A percentile compares a stretch with the other conserved stretches of the same genome.
Conservation (phyloP, 1,140 invertebrate genomes). For the Rhagoletis pomonella region DNA sequence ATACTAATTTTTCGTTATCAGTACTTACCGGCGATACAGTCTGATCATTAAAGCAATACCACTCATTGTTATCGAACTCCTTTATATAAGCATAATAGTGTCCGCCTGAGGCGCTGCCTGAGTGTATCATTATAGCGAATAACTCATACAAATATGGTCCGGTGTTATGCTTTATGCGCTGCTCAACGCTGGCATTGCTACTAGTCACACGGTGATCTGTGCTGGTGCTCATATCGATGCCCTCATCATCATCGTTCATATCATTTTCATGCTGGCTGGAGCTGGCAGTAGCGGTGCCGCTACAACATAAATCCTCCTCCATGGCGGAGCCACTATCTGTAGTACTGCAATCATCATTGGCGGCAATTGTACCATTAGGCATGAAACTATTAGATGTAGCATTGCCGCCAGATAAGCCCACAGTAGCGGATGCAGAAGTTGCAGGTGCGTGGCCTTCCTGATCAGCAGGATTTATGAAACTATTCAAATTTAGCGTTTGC, state of each 20-base stretch:
- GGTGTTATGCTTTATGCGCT: slow-evolving; percentile 64
- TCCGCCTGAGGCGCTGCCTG: slow-evolving; percentile 92
- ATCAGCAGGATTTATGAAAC: slow-evolving; percentile 76
- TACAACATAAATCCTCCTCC: slow-evolving; percentile 79
- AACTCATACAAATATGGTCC: slow-evolving; percentile 91
- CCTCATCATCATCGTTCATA: slow-evolving; percentile 78
- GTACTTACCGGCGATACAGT: slow-evolving; percentile 78
- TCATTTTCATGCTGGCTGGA: slow-evolving; percentile 72
- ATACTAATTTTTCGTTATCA: background rate
- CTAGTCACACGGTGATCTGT: slow-evolving; percentile 71
- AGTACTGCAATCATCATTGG: slow-evolving; percentile 80
- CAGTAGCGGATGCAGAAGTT: slow-evolving; percentile 5
- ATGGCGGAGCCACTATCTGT: slow-evolving; percentile 82
- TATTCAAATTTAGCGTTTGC: slow-evolving; percentile 87
- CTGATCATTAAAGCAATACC: slow-evolving; percentile 92
- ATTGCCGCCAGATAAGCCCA: background rate
- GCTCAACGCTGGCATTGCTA: slow-evolving; percentile 59
- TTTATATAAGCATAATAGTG: slow-evolving; percentile 97
- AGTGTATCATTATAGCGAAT: slow-evolving; percentile 96
- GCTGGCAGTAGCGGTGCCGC: slow-evolving; percentile 68
- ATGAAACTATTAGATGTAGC: slow-evolving; percentile 20
- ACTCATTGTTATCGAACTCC: slow-evolving; percentile 85
- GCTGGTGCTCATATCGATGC: slow-evolving; percentile 81
- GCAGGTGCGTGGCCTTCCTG: slow-evolving; percentile 62
- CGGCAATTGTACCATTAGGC: slow-evolving; percentile 19